A percentile compares a stretch with the other conserved stretches of the same genome.
These are phyloP conservation scores for Gallinago paraguaiae DNA, from an alignment of 2,113 vertebrate species.

Conservation along the genomic window DNA sequence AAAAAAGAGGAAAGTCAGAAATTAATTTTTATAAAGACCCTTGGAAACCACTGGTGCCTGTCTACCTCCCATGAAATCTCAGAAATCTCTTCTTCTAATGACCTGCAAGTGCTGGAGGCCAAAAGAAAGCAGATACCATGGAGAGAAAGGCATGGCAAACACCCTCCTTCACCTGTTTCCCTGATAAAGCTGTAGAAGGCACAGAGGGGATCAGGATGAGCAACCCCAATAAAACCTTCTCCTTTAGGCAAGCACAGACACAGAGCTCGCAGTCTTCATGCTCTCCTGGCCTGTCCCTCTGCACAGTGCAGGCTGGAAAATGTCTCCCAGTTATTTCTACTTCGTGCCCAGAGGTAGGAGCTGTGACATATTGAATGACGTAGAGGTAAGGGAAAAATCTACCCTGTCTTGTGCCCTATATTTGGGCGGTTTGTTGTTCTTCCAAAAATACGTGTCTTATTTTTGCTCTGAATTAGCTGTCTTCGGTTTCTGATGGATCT, in stretches of 20 bases:
- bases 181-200: background rate
- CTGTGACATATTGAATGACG: background rate
- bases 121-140: background rate
- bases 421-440: background rate
- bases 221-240: background rate
- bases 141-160: background rate
- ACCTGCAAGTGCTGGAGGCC: background rate
- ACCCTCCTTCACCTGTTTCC: background rate
- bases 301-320: background rate
- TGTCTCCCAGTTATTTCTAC: background rate
- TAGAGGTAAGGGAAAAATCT: background rate
- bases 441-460: background rate
- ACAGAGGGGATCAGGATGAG: background rate
- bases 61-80: background rate
- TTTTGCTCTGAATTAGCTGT: conserved; percentile 14
- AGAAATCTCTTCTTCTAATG: background rate
- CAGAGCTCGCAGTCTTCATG: background rate
- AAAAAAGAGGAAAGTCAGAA: conserved; percentile 5
- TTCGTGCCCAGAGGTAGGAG: background rate
- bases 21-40: background rate
- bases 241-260: background rate
- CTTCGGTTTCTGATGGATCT: background rate
- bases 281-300: background rate
- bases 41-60: conserved; percentile 52
- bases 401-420: background rate